Base-by-base conservation (phyloP, 2,888 invertebrate species). In the Macrophya annulata region DNA sequence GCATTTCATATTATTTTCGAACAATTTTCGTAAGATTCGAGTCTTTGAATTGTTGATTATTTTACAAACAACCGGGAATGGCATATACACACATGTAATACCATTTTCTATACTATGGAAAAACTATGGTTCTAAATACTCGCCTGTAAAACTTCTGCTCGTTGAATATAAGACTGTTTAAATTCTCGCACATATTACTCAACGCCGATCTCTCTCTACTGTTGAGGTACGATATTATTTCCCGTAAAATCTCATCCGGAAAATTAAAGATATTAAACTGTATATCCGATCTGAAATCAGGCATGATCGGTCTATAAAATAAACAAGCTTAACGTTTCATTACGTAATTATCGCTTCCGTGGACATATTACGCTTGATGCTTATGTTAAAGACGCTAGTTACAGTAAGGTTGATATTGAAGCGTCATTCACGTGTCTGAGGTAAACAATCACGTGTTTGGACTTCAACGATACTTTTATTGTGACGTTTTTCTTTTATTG, bases 181-280 rank as follows among this genome's bases (percentile, higher is more conserved):
- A 62, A 43, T 37, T 51, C 3, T 62, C 25, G 62, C 43, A 81
- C 10, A 37, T 25, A 4, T 62, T n/a, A 43, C 81, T 45, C 12
- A 81, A 21, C n/a, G 21, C 40, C 62, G 25, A 5, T 10, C 55
- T 17, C 2, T 81, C 43, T 55, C 62, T 81, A 10, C 12, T n/a
- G 59, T 81, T 62, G 12, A 81, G 37, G 17, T 40, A 43, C 6
- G n/a, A 25, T 10, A 62, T 62, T 25, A 81, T 81, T 10, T 81
- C 21, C n/a, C 40, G n/a, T 17, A 81, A 62, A 40, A 81, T 40
- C 8, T 81, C 81, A 25, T 81, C 43, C 10, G 81, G 62, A 0
- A n/a, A 40, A 62, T 81, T 62, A 1, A 62, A 21, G 10, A 81
- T 81, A 25, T 6, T 59, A 17, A 37, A 51, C 4, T 21, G 1